A percentile compares a stretch with the other conserved stretches of the same genome.
Conservation (phyloP, 2,113 vertebrate species). For the Todiramphus chloris region DNA sequence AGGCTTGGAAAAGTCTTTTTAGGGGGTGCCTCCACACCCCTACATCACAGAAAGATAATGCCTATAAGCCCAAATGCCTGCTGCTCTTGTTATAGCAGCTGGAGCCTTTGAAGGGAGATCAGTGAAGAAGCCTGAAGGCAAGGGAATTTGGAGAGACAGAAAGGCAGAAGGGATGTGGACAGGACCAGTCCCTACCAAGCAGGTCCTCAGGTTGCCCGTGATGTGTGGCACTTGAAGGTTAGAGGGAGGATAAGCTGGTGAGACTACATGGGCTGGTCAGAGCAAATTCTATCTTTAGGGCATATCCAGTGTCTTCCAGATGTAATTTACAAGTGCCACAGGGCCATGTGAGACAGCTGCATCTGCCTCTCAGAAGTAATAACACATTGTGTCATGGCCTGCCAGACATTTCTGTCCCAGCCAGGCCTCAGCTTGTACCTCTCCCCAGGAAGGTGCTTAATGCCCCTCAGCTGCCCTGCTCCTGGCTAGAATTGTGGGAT, state of each 20-base stretch:
- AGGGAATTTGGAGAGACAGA: not conserved
- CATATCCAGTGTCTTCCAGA: not conserved
- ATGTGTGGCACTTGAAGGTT: not conserved
- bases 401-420: not conserved
- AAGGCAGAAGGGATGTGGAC: not conserved
- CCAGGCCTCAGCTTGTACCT: not conserved
- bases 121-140: not conserved
- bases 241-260: not conserved
- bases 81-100: not conserved
- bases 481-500: not conserved
- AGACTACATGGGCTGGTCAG: not conserved
- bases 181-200: too few relatives aligned
- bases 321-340: not conserved
- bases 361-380: not conserved
- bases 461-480: too few relatives aligned
- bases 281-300: not conserved
- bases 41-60: not conserved
- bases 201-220: not conserved
- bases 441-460: accelerated
- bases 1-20: not conserved
- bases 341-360: not conserved
- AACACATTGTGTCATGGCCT: not conserved
- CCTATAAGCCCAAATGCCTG: not conserved
- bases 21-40: not conserved
- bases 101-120: not conserved